Evolutionary conservation across 2,797 vertebrate genomes (phyloP).

Genomic region (Melanogrammus aeglefinus): DNA sequence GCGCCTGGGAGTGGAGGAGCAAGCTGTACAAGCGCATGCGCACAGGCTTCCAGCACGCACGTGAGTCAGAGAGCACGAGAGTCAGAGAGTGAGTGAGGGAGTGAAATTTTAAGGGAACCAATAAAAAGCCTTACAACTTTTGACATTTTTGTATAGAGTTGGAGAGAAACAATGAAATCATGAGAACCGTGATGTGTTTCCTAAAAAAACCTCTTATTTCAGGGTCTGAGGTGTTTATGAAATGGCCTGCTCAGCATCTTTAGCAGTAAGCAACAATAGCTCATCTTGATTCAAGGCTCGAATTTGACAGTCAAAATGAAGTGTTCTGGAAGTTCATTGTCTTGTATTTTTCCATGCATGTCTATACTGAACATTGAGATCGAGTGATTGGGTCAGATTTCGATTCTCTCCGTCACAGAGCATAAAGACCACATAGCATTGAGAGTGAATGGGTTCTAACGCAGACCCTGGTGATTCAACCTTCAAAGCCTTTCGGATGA

Average conservation of each 20-base stretch:
- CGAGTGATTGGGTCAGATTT: background rate
- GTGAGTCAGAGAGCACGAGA: conserved; percentile 71
- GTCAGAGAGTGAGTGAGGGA: no score
- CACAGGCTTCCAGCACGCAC: conserved; percentile 84
- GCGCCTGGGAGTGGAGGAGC: conserved; percentile 89
- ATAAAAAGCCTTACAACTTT: no score
- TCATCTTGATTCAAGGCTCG: background rate
- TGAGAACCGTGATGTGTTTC: background rate
- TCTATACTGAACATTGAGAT: background rate
- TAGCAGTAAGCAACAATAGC: background rate
- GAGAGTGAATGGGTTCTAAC: no score
- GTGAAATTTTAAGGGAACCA: no score
- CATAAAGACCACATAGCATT: background rate
- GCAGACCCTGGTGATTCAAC: no score
- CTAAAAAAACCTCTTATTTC: background rate
- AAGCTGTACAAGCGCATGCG: conserved; percentile 91
- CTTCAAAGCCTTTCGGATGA: background rate
- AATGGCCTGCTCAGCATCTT: background rate
- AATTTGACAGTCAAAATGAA: background rate
- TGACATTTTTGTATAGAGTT: background rate
- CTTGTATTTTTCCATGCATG: background rate
- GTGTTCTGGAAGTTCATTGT: background rate
- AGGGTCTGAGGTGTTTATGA: background rate
- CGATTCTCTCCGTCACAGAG: background rate
- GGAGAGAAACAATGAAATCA: background rate